These are phyloP conservation scores for Huso huso DNA, from an alignment of 2,797 vertebrate genomes.

Conservation along the genomic window DNA sequence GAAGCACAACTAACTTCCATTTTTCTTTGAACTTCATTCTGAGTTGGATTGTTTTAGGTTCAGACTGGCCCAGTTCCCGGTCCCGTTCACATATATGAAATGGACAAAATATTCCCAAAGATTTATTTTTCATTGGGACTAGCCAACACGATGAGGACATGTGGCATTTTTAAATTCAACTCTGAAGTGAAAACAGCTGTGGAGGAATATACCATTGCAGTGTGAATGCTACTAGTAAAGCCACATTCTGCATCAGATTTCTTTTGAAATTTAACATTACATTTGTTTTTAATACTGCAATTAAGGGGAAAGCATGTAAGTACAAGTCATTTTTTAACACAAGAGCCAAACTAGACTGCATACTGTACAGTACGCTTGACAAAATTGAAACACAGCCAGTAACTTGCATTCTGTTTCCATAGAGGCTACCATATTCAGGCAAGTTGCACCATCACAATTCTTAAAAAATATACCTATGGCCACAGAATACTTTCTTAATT, in stretches of 20 bases:
- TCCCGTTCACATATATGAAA: not conserved
- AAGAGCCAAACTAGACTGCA: conserved; percentile 1
- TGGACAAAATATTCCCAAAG: not conserved
- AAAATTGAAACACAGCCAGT: too few relatives aligned
- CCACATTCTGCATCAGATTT: conserved; percentile 42
- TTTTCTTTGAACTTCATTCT: too few relatives aligned
- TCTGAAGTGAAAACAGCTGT: conserved; percentile 30
- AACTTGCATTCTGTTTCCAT: too few relatives aligned
- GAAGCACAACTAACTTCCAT: too few relatives aligned
- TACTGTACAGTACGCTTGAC: not conserved
- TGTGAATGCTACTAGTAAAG: conserved; percentile 53
- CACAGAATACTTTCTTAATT: too few relatives aligned
- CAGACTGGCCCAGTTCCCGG: too few relatives aligned
- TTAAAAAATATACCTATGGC: too few relatives aligned
- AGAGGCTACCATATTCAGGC: too few relatives aligned
- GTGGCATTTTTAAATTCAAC: conserved; percentile 14
- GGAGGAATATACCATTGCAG: conserved; percentile 25
- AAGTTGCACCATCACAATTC: too few relatives aligned
- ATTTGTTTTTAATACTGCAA: conserved; percentile 51
- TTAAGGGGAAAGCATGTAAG: conserved; percentile 44
- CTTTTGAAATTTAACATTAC: conserved; percentile 55
- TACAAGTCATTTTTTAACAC: conserved; percentile 15
- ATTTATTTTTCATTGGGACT: conserved; percentile 21
- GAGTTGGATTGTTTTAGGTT: too few relatives aligned
- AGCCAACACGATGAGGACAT: conserved; percentile 16